Evolutionary conservation across 2,797 vertebrate species (phyloP), one percentile per base, ranked within the genome.

Genomic region (Rhinichthys osculus): DNA sequence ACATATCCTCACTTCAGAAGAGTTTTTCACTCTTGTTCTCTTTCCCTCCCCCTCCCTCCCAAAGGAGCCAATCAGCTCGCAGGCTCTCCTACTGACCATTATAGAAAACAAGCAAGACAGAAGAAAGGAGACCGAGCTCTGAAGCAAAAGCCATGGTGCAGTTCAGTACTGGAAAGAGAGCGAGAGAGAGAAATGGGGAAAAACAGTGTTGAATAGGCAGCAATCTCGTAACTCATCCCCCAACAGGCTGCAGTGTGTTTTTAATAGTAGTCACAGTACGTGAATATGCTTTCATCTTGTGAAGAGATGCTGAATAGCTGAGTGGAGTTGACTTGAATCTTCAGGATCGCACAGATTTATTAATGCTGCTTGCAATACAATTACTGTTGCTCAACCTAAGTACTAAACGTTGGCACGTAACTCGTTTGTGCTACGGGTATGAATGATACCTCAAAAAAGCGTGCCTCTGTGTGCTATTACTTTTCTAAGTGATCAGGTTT

Each of bases 1-100:
- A 90, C 92, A 90, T 90, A 62, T 73, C 69, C 82, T 83, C 81
- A 67, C 19, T 92, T 90, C 91, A 91, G 91, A 92, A 89, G 87
- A 92, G 89, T 66, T 88, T 77, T 74, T 78, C 47, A 19, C 50
- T 33, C 52, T 64, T 5, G 21, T 30, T 74, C 50, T 27, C n/a
- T n/a, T 27, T 38, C 14, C 11, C 4, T 47, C 67, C 13, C 42
- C 54, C 54, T 59, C 69, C 23, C 23, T 69, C 72, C 88, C 88
- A 44, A 62, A 85, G 87, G 85, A 89, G 47, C 81, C 81, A 86
- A 85, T 90, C 87, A 85, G 23, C 62, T 85, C 54, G 11, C 40
- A 88, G 79, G 27, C 85, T 89, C 59, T 54, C 59, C 72, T 87
- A 67, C 47, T 80, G 86, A 57, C 85, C 80, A 62, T 78, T 77